A percentile compares a stretch with the other conserved stretches of the same genome.
phyloP scores from a whole-genome alignment of 1,140 invertebrate genomes.

The Zaprionus lachaisei region DNA sequence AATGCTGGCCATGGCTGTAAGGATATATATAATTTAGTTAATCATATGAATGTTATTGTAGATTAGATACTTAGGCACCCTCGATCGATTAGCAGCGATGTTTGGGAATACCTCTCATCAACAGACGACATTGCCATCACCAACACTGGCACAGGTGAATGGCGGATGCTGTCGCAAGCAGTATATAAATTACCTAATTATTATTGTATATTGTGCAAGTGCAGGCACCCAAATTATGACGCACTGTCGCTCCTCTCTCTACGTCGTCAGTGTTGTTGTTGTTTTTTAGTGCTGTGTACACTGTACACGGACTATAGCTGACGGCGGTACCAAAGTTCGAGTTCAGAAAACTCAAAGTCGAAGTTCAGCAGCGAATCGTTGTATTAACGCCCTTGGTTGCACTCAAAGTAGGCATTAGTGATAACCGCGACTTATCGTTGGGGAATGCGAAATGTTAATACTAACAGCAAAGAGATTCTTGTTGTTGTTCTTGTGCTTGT shows the following conservation, averaged over 20 bases:
- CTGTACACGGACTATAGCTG: slow-evolving; percentile 16
- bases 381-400: not conserved
- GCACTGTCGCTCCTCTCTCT: slow-evolving; percentile 37
- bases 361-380: slow-evolving; percentile 29
- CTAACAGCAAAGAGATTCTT: slow-evolving; percentile 5
- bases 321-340: slow-evolving; percentile 69
- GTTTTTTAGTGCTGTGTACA: not conserved
- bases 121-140: not conserved
- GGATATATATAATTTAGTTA: slow-evolving; percentile 17
- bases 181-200: slow-evolving; percentile 81
- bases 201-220: slow-evolving; percentile 61
- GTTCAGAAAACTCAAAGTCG: slow-evolving; percentile 52
- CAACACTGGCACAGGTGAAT: slow-evolving; percentile 36
- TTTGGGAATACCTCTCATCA: slow-evolving; percentile 27
- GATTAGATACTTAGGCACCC: slow-evolving; percentile 42
- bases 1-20: slow-evolving; percentile 84
- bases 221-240: slow-evolving; percentile 37
- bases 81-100: slow-evolving; percentile 45
- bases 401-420: slow-evolving; percentile 15
- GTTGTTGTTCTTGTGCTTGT: slow-evolving; percentile 3
- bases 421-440: slow-evolving; percentile 36
- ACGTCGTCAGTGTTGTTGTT: slow-evolving; percentile 27
- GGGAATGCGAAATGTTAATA: slow-evolving; percentile 19
- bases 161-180: slow-evolving; percentile 47
- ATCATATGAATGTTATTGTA: not conserved